Percentiles rank a stretch among this genome's conserved stretches.
Conservation (phyloP, 2,888 invertebrate genomes). For the Andrena haemorrhoa region DNA sequence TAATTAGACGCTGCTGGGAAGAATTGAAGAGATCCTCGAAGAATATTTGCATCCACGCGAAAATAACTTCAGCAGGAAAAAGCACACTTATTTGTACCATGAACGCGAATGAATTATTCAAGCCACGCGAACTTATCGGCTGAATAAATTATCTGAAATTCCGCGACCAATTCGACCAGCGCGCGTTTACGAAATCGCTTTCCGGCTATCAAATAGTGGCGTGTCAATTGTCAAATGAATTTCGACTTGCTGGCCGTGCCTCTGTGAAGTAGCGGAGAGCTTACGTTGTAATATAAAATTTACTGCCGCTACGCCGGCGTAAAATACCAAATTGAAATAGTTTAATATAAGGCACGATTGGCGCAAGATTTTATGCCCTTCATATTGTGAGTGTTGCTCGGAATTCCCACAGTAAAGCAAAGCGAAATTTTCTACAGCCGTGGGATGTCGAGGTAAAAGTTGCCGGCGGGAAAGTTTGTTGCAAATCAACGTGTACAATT, state of each 20-base stretch:
- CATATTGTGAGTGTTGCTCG: slow-evolving; percentile 3
- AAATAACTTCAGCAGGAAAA: not conserved
- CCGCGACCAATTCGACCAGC: not conserved
- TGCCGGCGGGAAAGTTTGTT: slow-evolving; percentile 11
- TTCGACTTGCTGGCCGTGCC: not conserved
- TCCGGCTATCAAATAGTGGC: not conserved
- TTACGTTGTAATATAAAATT: slow-evolving; percentile 13
- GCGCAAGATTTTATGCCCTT: slow-evolving; percentile 1
- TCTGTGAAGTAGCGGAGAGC: not conserved
- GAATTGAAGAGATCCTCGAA: not conserved
- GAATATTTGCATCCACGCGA: not conserved
- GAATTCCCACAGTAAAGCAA: slow-evolving; percentile 2
- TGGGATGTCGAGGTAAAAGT: slow-evolving; percentile 3
- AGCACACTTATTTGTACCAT: not conserved
- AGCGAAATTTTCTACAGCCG: not conserved
- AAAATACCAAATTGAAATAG: slow-evolving; percentile 22
- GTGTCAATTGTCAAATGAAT: not conserved
- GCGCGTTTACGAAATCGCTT: not conserved
- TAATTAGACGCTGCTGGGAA: not conserved
- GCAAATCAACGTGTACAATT: not conserved
- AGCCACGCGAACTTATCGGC: not conserved
- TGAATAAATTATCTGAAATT: not conserved
- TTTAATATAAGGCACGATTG: slow-evolving; percentile 22
- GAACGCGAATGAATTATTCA: slow-evolving; percentile 1
- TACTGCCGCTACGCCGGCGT: not conserved